These are phyloP conservation scores for Pogona vitticeps DNA, from an alignment of 2,113 vertebrate genomes.

Conservation along the genomic window DNA sequence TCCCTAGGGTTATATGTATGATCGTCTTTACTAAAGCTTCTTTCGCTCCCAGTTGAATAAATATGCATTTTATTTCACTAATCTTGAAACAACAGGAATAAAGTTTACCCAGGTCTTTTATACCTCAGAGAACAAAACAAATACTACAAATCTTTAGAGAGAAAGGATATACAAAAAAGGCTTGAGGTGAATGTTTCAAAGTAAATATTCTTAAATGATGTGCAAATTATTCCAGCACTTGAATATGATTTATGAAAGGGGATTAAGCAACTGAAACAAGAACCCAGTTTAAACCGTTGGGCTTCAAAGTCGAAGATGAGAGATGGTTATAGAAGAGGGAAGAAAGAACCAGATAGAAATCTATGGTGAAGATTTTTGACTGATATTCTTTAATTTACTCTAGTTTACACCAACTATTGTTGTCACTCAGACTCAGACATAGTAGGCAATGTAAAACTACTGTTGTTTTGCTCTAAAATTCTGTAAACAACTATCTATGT, in stretches of 20 bases:
- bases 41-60: conserved; percentile 81
- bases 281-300: conserved; percentile 79
- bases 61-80: conserved; percentile 86
- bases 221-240: conserved; percentile 87
- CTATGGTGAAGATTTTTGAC: conserved; percentile 70
- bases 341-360: conserved; percentile 67
- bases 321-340: conserved; percentile 71
- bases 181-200: conserved; percentile 90
- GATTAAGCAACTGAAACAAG: conserved; percentile 84
- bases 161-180: conserved; percentile 83
- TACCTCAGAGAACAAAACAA: conserved; percentile 89
- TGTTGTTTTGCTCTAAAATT: conserved; percentile 59
- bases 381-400: conserved; percentile 67
- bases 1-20: conserved; percentile 73
- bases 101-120: conserved; percentile 88
- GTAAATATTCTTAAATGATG: conserved; percentile 87
- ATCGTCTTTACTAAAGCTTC: conserved; percentile 81
- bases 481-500: conserved; percentile 56
- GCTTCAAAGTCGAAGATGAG: conserved; percentile 82
- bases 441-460: conserved; percentile 60
- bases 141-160: conserved; percentile 85
- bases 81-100: conserved; percentile 87
- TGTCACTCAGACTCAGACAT: conserved; percentile 63
- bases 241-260: conserved; percentile 84
- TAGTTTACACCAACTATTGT: conserved; percentile 56